Conservation (phyloP, 2,888 invertebrate species). For the Caenorhabditis wallacei region DNA sequence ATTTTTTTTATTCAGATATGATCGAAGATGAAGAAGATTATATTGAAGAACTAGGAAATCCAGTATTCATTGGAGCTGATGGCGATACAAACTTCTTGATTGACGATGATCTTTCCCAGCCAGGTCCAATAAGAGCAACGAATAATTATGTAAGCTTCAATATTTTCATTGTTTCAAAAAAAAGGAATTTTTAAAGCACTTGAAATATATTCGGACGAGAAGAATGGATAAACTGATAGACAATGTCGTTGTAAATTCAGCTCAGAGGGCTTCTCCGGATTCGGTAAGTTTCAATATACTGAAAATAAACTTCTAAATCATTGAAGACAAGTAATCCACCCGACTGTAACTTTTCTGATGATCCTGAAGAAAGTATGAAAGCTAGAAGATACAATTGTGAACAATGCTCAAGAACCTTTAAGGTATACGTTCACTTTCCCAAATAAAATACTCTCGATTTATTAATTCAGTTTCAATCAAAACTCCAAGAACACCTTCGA, state of each 20-base stretch:
- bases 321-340: constrained; percentile 10
- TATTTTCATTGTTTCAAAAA: not conserved
- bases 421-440: not conserved
- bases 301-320: not conserved
- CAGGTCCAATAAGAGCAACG: constrained; percentile 13
- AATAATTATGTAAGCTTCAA: constrained; percentile 30
- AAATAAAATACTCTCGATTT: not conserved
- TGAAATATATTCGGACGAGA: constrained; percentile 40
- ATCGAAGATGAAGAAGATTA: constrained; percentile 55
- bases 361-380: not conserved
- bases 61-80: constrained; percentile 60
- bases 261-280: constrained; percentile 18
- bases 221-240: constrained; percentile 56
- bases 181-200: constrained; percentile 27
- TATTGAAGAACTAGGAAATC: constrained; percentile 66
- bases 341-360: not conserved
- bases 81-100: constrained; percentile 28
- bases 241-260: constrained; percentile 40
- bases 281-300: constrained; percentile 2
- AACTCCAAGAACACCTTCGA: constrained; percentile 53
- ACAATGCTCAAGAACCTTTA: constrained; percentile 30
- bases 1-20: constrained; percentile 19
- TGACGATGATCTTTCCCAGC: constrained; percentile 19
- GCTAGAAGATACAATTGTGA: constrained; percentile 35
- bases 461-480: constrained; percentile 54